Base-by-base conservation (phyloP, 2,113 vertebrate genomes). In the Leptocoma aspasia region DNA sequence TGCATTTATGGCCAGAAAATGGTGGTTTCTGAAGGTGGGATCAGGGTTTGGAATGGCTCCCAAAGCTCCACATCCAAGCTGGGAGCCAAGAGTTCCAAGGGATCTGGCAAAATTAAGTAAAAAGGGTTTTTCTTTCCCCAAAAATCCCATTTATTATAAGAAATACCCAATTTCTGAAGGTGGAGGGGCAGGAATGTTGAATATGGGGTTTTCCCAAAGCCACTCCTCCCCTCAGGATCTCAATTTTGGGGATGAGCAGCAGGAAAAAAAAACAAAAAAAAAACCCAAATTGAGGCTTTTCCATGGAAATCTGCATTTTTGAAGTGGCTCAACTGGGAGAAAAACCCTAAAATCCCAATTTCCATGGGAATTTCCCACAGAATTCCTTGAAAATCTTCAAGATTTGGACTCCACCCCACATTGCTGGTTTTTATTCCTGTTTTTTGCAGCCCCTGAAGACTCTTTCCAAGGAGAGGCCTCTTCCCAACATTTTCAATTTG, bases 401-500 rank as follows among this genome's bases (percentile, higher is more conserved):
- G 23, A n/a, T 44, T 27, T 3, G 9, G 4, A 11, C 5, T 35
- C 44, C 3, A 14, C 4, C 7, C 30, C 37, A 7, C 5, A 17
- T 26, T 19, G 21, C 15, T 6, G 17, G 12, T 28, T 33, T 41
- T 72, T 37, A 19, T 39, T 47, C 14, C 24, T 2, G 1, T 6
- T 30, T 18, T 7, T 81, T 8, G 5, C 96, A 99, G 99, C 99
- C 99, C 69, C 95, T 99, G 87, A 99, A 99, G 98, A 99, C 98
- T 0, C 98, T 99, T 59, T 99, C 99, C 68, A 98, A 97, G 91
- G 99, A 99, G 95, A 98, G 99, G 11, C 99, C 99, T 0, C 97
- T 99, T 92, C 99, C 99, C 15, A 99, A 99, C 96, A 99, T 99
- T 97, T 99, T 99, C 94, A 99, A 99, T 95, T 97, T 99, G 4